A percentile compares a stretch with the other conserved stretches of the same genome.
Evolutionary conservation across 2,113 vertebrate species (phyloP).

Genomic region (Lagenorhynchus albirostris): DNA sequence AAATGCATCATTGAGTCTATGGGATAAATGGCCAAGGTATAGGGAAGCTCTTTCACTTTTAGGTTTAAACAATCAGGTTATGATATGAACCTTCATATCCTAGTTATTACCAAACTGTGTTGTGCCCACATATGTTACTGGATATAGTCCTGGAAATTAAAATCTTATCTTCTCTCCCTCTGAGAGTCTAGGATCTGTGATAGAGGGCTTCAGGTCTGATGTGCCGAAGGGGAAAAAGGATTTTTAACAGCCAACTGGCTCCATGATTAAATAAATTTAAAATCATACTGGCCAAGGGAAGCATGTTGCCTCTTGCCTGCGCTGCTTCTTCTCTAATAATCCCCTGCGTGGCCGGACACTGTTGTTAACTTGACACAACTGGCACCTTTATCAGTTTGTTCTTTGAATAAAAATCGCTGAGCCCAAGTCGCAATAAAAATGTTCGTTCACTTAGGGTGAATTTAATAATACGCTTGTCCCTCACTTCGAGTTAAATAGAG

Average conservation of each 20-base stretch:
- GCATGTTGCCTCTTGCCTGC: not conserved
- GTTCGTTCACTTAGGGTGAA: not conserved
- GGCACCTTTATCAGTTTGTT: not conserved
- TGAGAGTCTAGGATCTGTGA: not conserved
- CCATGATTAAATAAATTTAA: not conserved
- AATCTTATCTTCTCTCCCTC: not conserved
- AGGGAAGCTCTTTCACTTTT: not conserved
- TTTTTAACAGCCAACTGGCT: not conserved
- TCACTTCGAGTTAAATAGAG: not conserved
- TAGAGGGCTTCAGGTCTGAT: not conserved
- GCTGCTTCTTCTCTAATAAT: not conserved
- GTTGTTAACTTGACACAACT: not conserved
- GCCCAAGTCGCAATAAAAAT: not conserved
- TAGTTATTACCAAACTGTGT: not conserved
- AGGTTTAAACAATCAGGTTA: not conserved
- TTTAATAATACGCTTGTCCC: not conserved
- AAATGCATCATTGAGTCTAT: not conserved
- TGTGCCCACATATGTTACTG: not conserved
- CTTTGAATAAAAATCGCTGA: slow-evolving; percentile 16
- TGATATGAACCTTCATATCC: not conserved
- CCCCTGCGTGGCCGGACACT: not conserved
- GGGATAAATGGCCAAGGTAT: not conserved
- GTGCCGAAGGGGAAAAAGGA: not conserved
- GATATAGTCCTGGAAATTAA: not conserved
- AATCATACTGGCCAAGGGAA: not conserved